Conservation (phyloP, 2,888 invertebrate genomes). For the Oscheius sp. region DNA sequence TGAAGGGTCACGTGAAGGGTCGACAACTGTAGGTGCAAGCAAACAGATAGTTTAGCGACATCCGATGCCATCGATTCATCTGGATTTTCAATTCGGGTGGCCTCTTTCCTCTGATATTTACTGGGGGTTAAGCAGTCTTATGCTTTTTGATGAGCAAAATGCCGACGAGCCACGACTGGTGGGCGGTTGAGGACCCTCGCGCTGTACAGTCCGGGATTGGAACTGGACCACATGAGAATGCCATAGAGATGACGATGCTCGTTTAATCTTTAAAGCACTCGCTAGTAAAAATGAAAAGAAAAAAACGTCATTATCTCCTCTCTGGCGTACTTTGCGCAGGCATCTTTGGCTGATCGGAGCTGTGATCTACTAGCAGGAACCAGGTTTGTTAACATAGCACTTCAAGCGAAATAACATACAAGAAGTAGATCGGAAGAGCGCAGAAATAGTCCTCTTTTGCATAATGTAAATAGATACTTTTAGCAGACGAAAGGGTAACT, state of each 20-base stretch:
- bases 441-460: not conserved
- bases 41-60: conserved; percentile 24
- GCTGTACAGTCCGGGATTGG: conserved; percentile 17
- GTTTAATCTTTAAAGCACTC: no score
- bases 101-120: not conserved
- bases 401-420: conserved; percentile 24
- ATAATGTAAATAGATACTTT: not conserved
- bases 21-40: conserved; percentile 12
- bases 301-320: not conserved
- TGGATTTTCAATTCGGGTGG: not conserved
- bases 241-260: not conserved
- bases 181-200: conserved; percentile 23
- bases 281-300: no score
- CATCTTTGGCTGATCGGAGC: not conserved
- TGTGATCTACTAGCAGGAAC: conserved; percentile 14
- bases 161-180: conserved; percentile 16
- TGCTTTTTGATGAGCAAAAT: conserved; percentile 23
- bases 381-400: conserved; percentile 26
- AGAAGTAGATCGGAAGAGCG: conserved; percentile 21
- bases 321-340: not conserved
- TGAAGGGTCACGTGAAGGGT: conserved; percentile 10
- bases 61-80: not conserved
- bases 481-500: not conserved
- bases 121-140: not conserved
- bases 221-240: conserved; percentile 17